Conservation (phyloP, 35 echinoderm and acorn worm species). For the Holothuria glaberrima region DNA sequence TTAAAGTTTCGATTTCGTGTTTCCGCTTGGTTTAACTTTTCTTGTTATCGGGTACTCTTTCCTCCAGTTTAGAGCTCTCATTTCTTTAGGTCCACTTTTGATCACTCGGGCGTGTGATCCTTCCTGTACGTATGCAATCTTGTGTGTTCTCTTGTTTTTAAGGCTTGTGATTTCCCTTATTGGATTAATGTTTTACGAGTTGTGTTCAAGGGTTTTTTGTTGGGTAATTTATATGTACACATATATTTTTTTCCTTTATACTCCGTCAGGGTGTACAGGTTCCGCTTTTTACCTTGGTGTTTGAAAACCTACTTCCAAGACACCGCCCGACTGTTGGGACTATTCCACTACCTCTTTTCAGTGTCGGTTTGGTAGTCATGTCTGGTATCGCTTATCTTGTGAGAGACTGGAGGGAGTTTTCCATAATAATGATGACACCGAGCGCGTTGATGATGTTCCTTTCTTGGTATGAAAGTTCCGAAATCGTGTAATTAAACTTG, state of each 20-base stretch:
- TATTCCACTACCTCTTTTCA: neutral
- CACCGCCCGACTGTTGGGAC: neutral
- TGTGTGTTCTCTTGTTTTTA: slow-evolving; percentile 10
- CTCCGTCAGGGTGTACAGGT: neutral
- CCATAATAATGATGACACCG: neutral
- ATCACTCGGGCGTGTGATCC: neutral
- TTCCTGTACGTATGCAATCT: neutral
- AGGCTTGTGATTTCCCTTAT: neutral
- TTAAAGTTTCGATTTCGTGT: neutral
- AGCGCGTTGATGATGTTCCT: neutral
- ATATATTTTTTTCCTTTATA: too few species aligned
- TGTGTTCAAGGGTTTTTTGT: too few species aligned
- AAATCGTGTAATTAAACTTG: too few species aligned
- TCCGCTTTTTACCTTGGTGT: neutral
- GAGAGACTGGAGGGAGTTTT: slow-evolving; percentile 1
- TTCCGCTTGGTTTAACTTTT: neutral
- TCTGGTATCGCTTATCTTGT: neutral
- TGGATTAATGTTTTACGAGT: too few species aligned
- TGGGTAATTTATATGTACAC: too few species aligned
- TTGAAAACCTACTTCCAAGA: neutral
- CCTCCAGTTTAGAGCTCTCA: too few species aligned
- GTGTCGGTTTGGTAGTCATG: neutral
- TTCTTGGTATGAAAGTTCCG: neutral
- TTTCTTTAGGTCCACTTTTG: neutral
- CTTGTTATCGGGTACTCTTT: neutral